These are phyloP conservation scores for Fissipunctia ypsillon DNA, from an alignment of 2,888 invertebrate genomes.

Conservation along the genomic window DNA sequence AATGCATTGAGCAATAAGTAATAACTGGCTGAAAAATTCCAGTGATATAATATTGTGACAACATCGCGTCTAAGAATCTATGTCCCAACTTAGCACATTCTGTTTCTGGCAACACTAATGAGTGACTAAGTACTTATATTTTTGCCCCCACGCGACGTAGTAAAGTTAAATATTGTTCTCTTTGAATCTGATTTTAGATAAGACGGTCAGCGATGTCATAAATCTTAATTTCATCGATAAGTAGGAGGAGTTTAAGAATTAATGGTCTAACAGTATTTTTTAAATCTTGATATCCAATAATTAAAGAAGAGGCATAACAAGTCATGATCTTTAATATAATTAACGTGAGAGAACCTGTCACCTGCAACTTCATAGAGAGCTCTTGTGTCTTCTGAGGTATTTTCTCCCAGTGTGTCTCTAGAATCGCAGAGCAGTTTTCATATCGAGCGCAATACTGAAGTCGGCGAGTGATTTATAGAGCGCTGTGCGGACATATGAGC, in stretches of 20 bases:
- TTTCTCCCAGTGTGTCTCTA: slow-evolving; percentile 64
- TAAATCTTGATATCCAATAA: background rate
- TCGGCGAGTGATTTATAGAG: slow-evolving; percentile 81
- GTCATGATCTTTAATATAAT: background rate
- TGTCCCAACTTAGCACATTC: background rate
- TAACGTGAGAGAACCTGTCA: background rate
- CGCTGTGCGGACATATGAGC: slow-evolving; percentile 75
- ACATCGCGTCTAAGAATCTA: background rate
- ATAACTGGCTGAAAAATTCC: background rate
- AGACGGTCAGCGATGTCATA: background rate
- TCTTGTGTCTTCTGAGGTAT: slow-evolving; percentile 9
- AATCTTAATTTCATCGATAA: slow-evolving; percentile 15
- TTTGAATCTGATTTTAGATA: slow-evolving; percentile 24
- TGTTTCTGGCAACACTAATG: background rate
- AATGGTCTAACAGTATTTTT: background rate
- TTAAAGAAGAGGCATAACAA: background rate
- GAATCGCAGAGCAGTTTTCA: slow-evolving; percentile 79
- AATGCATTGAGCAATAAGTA: background rate
- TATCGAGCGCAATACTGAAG: slow-evolving; percentile 74
- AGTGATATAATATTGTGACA: background rate
- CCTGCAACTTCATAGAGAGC: background rate
- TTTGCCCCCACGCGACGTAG: too few species aligned
- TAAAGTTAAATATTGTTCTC: background rate
- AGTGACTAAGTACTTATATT: too few species aligned
- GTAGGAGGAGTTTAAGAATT: slow-evolving; percentile 4